Base-by-base conservation (phyloP, 92 coral and sea anemone genomes). In the Epizoanthus stellaris region DNA sequence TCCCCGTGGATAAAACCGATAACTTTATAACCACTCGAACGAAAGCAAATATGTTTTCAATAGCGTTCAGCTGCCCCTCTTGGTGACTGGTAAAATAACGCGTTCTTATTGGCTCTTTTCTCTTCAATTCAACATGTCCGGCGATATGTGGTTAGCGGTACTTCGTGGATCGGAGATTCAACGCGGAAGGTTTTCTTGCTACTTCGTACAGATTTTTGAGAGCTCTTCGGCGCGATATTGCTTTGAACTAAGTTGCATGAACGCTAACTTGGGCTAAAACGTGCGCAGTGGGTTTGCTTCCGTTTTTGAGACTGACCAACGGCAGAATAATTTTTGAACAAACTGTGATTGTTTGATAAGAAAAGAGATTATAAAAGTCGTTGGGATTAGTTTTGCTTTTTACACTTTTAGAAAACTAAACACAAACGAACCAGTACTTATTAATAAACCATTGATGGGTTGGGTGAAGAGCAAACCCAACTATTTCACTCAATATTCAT, bases 1-100 rank as follows among this genome's bases (percentile, higher is more conserved):
- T 69, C 73, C 80, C 80, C 71, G 56, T 15, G 45, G 71, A 77
- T 12, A 60, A 76, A 71, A 53, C 83, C 34, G 82, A 73, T 62
- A 13, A 65, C 66, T 61, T 70, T 82, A 40, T 70, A 40, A 43
- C 75, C 84, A 65, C 88, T 86, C 74, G 68, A 84, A 79, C 74
- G 84, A 14, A 47, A 67, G 81, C 76, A 74, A 84, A 82, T 76
- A 54, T 71, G 87, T 61, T 67, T 60, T 76, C 53, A 61, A 79
- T 79, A 15, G 60, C 59, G 66, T 74, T 81, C 96, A 93, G 94
- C 96, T 93, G 96, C 67, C 90, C 85, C 72, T 67, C 96, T 56
- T 82, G 81, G 92, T 88, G 96, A 93, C 85, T 58, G 70, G 5
- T 45, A 19, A 52, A 20, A 67, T 54, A 68, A 5, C 67, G 80